Evolutionary conservation across 2,888 invertebrate species (phyloP), one percentile per base, ranked within the genome.

Genomic region (Drepana falcataria): DNA sequence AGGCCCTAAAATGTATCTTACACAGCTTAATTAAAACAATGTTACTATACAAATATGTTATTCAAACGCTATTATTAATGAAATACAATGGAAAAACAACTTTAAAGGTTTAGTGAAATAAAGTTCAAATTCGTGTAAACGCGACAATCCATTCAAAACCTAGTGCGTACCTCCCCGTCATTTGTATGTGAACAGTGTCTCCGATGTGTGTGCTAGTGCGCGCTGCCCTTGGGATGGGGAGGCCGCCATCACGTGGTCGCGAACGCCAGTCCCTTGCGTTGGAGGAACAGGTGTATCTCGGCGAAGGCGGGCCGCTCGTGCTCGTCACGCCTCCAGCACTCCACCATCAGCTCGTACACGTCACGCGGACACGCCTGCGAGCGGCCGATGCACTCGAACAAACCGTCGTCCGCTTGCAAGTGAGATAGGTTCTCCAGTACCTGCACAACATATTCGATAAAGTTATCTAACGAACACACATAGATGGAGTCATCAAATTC

Each of bases 271-370:
- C 72, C 64, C 59, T 77, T 78, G 9, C 95, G 85, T 78, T 95
- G 95, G 60, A 97, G 92, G 87, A 97, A 96, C 73, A 95, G 92
- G 81, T 96, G 95, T 64, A 96, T 94, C 74, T 97, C 96, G 40
- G 93, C 92, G 91, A 97, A 97, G 61, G 94, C 92, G 3, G 97
- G 97, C 44, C 97, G 89, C 63, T 94, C 94, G 52, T 87, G 82
- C 57, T 95, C 95, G 69, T 95, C 94, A 47, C 95, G 91, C 59
- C 95, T 93, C 97, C 97, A 97, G 81, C 97, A 97, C 75, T 96
- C 96, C 61, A 93, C 85, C 95, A 97, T 96, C 66, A 97, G 90
- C 73, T 96, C 96, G 90, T 95, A 95, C 62, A 97, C 93, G 85
- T 97, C 96, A 75, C 95, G 95, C 49, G 95, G 95, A 62, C 94